Conservation (phyloP, 2,888 invertebrate genomes). For the Synergus japonicus region DNA sequence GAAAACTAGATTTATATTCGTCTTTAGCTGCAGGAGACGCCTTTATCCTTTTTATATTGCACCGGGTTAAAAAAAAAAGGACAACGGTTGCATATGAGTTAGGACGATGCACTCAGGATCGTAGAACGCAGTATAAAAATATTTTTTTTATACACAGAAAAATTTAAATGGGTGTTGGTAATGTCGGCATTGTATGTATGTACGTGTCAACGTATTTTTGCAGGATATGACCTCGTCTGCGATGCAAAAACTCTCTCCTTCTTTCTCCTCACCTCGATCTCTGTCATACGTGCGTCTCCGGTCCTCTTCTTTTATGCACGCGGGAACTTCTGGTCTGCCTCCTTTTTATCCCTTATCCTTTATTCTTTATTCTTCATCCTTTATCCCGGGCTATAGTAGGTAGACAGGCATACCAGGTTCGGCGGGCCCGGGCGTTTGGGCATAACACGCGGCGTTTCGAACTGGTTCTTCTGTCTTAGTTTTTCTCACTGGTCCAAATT, state of each 20-base stretch:
- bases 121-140: background rate
- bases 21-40: background rate
- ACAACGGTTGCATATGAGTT: slow-evolving; percentile 24
- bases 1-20: slow-evolving; percentile 8
- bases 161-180: slow-evolving; percentile 9
- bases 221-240: slow-evolving; percentile 49
- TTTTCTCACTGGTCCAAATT: slow-evolving; percentile 58
- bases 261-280: slow-evolving; percentile 34
- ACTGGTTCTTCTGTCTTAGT: slow-evolving; percentile 70
- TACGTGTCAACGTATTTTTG: slow-evolving; percentile 52
- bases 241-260: slow-evolving; percentile 44
- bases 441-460: slow-evolving; percentile 68
- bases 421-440: slow-evolving; percentile 58
- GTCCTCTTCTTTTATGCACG: slow-evolving; percentile 44
- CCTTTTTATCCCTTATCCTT: slow-evolving; percentile 67
- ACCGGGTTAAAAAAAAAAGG: background rate
- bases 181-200: background rate
- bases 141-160: background rate
- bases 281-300: slow-evolving; percentile 28
- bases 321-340: slow-evolving; percentile 60
- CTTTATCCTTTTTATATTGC: slow-evolving; percentile 25
- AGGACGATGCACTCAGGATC: slow-evolving; percentile 31
- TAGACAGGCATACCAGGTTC: slow-evolving; percentile 54
- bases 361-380: slow-evolving; percentile 68
- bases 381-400: slow-evolving; percentile 61